A percentile compares a stretch with the other conserved stretches of the same genome.
phyloP scores from a whole-genome alignment of 1,140 invertebrate species.

The Danaus plexippus region DNA sequence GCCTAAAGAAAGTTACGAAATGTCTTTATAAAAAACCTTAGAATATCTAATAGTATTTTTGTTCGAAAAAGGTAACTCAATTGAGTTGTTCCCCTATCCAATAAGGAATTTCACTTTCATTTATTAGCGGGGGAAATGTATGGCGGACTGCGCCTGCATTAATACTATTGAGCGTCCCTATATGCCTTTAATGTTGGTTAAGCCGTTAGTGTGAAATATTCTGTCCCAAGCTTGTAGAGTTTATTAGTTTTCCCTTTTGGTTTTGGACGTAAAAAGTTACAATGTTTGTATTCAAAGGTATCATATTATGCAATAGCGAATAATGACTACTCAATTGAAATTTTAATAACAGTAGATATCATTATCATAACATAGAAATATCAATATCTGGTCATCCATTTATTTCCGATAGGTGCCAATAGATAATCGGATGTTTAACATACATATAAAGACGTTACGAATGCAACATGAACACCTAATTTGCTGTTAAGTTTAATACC shows the following conservation, averaged over 20 bases:
- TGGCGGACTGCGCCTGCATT: slow-evolving; percentile 17
- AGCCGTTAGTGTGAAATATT: slow-evolving; percentile 7
- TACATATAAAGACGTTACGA: slow-evolving; percentile 16
- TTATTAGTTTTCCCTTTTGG: no score
- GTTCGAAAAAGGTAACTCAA: slow-evolving; percentile 15
- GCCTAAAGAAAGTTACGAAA: no score
- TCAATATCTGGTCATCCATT: no score
- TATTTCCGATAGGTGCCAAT: no score
- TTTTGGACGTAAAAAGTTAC: no score
- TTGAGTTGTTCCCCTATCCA: slow-evolving; percentile 19
- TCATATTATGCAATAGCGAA: no score
- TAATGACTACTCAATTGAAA: no score
- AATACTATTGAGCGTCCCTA: slow-evolving; percentile 17
- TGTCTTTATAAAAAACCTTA: slow-evolving; percentile 1
- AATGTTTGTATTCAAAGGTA: no score
- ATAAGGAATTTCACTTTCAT: slow-evolving; percentile 24
- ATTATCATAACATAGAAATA: no score
- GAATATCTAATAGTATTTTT: slow-evolving; percentile 13
- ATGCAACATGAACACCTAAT: slow-evolving; percentile 25
- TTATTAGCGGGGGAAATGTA: slow-evolving; percentile 23
- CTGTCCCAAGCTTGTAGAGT: no score
- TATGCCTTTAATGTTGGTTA: slow-evolving; percentile 18
- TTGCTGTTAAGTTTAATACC: slow-evolving; percentile 39
- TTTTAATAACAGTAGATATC: no score
- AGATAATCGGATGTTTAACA: no score